phyloP scores from a whole-genome alignment of 2,797 vertebrate genomes.

The Luscinia luscinia region DNA sequence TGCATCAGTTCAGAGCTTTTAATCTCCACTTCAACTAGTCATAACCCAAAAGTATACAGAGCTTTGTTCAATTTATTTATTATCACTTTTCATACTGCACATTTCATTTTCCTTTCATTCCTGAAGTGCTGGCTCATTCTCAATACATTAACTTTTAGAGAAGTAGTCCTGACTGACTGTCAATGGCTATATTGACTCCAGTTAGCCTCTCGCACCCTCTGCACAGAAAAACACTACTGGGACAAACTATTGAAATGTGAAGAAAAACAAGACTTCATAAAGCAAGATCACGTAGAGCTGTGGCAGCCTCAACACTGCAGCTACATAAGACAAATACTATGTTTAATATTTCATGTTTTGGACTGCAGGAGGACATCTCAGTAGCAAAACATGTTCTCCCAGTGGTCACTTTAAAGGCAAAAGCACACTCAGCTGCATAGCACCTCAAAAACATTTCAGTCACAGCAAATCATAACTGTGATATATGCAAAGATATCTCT shows the following conservation, averaged over 20 bases:
- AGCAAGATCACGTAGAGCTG: background rate
- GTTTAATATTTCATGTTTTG: slow-evolving; percentile 62
- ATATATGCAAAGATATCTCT: slow-evolving; percentile 14
- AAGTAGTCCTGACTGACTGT: slow-evolving; percentile 64
- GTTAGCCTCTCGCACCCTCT: slow-evolving; percentile 48
- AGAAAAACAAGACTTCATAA: slow-evolving; percentile 9
- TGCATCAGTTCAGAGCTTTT: slow-evolving; percentile 69
- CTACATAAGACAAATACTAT: background rate
- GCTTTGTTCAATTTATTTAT: slow-evolving; percentile 71
- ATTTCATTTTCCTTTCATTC: slow-evolving; percentile 50
- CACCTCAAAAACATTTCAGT: slow-evolving; percentile 45
- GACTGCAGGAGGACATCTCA: slow-evolving; percentile 21
- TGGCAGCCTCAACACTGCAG: slow-evolving; percentile 13
- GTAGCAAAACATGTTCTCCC: slow-evolving; percentile 50
- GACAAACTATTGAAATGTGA: slow-evolving; percentile 45
- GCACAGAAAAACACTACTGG: slow-evolving; percentile 35
- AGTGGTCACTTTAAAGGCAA: slow-evolving; percentile 23
- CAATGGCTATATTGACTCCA: slow-evolving; percentile 52
- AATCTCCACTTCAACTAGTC: slow-evolving; percentile 64
- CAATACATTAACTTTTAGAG: slow-evolving; percentile 63
- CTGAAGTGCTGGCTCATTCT: slow-evolving; percentile 67
- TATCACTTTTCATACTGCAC: slow-evolving; percentile 42
- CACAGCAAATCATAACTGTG: slow-evolving; percentile 17
- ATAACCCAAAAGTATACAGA: slow-evolving; percentile 59
- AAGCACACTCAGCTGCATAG: slow-evolving; percentile 8